Percentiles rank a stretch among this genome's conserved stretches.
Conservation (phyloP, 1,140 invertebrate genomes). For the Pachypeltis micranthus region DNA sequence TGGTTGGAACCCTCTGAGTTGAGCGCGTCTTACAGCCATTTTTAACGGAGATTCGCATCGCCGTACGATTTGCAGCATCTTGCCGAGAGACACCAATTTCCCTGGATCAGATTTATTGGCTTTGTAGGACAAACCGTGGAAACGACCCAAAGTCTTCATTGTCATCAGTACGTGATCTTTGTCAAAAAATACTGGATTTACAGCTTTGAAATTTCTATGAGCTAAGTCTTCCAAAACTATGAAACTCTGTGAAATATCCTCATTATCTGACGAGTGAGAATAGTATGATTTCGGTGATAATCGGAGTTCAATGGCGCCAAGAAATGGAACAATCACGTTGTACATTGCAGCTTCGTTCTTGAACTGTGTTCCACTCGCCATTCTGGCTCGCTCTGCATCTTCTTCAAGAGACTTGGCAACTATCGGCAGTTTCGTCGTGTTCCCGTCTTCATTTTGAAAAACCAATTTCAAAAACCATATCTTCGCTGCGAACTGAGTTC, state of each 20-base stretch:
- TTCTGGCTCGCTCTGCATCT: no score
- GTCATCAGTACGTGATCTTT: conserved; percentile 29
- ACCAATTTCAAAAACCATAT: no score
- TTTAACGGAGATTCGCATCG: no score
- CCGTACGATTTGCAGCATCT: conserved; percentile 14
- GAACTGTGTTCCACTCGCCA: no score
- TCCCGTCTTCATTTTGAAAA: no score
- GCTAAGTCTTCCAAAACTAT: conserved; percentile 33
- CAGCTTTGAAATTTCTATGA: conserved; percentile 16
- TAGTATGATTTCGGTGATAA: conserved; percentile 20
- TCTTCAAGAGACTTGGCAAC: no score
- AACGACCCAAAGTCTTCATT: conserved; percentile 31
- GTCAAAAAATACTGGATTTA: conserved; percentile 21
- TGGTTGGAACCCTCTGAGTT: neutral
- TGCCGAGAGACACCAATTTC: no score
- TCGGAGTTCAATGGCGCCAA: neutral
- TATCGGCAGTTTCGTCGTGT: no score
- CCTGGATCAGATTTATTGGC: conserved; percentile 29
- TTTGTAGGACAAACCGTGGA: conserved; percentile 34
- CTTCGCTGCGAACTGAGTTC: no score
- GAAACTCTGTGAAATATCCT: conserved; percentile 16
- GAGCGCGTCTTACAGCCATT: no score
- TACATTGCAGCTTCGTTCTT: conserved; percentile 24
- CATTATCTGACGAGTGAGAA: conserved; percentile 7
- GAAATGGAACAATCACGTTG: conserved; percentile 17